phyloP scores from a whole-genome alignment of 2,888 invertebrate genomes.

The Thymelicus lineola region DNA sequence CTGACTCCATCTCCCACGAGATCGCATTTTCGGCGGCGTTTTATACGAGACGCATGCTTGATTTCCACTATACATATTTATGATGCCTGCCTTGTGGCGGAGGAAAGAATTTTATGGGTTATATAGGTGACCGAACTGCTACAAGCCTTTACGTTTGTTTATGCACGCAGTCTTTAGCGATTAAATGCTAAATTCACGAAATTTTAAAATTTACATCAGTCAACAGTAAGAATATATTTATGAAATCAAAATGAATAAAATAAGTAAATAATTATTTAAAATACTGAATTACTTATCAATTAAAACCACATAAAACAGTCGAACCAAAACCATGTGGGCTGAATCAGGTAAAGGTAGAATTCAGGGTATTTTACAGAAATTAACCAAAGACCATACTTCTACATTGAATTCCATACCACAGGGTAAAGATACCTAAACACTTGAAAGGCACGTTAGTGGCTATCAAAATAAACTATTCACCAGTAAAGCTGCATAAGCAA shows the following conservation, averaged over 20 bases:
- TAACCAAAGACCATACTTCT: not conserved
- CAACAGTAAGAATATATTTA: too few relatives aligned
- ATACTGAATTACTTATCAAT: too few relatives aligned
- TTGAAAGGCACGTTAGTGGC: not conserved
- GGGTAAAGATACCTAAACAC: not conserved
- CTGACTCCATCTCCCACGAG: conserved; percentile 68
- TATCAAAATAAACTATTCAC: conserved; percentile 21
- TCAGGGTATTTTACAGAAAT: too few relatives aligned
- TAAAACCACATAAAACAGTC: too few relatives aligned
- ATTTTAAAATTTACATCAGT: too few relatives aligned
- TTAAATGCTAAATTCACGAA: conserved; percentile 8
- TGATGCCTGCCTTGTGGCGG: conserved; percentile 68
- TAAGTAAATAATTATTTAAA: too few relatives aligned
- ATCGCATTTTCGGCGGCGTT: conserved; percentile 82
- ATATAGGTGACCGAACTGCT: conserved; percentile 70
- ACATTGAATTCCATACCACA: not conserved
- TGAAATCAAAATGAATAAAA: too few relatives aligned
- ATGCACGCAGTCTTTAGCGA: conserved; percentile 34
- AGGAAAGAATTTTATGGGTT: conserved; percentile 76
- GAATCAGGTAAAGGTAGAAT: too few relatives aligned
- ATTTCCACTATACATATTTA: conserved; percentile 84
- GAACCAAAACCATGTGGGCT: too few relatives aligned
- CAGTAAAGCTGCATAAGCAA: not conserved
- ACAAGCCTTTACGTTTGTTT: conserved; percentile 40
- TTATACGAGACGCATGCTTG: conserved; percentile 84